Percentiles rank a stretch among this genome's conserved stretches.
Conservation (phyloP, 1,140 invertebrate genomes). For the Chironomus striatipennis region DNA sequence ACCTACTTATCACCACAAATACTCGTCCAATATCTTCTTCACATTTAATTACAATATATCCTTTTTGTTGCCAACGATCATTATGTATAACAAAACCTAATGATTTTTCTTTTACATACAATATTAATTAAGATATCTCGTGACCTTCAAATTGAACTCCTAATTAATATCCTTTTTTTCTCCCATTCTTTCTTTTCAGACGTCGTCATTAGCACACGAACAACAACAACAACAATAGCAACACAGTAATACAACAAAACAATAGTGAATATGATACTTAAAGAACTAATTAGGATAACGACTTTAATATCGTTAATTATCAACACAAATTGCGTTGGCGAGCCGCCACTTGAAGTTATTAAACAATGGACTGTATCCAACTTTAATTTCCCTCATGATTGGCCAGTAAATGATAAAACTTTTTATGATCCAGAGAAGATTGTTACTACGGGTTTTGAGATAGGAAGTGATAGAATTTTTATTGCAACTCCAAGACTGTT, state of each 20-base stretch:
- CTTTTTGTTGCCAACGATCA: no score
- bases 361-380: slow-evolving; percentile 64
- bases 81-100: no score
- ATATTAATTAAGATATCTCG: no score
- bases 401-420: slow-evolving; percentile 42
- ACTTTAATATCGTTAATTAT: slow-evolving; percentile 17
- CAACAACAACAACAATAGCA: no score
- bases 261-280: neutral
- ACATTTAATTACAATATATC: no score
- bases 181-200: neutral
- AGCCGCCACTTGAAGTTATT: slow-evolving; percentile 48
- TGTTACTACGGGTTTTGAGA: slow-evolving; percentile 63
- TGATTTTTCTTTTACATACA: no score
- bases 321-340: neutral
- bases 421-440: slow-evolving; percentile 58
- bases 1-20: no score
- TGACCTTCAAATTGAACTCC: neutral
- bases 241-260: neutral
- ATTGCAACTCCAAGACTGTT: slow-evolving; percentile 59
- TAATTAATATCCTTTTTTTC: neutral
- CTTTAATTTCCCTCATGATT: slow-evolving; percentile 55
- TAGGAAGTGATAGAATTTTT: slow-evolving; percentile 60
- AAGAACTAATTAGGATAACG: slow-evolving; percentile 5
- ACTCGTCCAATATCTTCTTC: no score
- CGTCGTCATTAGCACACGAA: no score